phyloP scores from a whole-genome alignment of 2,797 vertebrate genomes.

The Synanceia verrucosa region DNA sequence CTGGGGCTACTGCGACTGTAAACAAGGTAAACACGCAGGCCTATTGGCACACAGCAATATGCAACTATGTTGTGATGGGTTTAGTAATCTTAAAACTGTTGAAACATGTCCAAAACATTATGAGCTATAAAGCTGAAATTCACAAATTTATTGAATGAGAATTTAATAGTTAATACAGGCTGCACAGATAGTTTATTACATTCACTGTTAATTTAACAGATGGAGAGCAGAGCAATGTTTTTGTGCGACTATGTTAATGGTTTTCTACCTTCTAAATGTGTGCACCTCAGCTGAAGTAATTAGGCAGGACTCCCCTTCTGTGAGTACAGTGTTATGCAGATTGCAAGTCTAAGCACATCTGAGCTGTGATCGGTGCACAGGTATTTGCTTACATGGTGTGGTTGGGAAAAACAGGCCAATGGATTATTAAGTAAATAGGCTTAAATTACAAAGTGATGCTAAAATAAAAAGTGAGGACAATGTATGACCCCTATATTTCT shows the following conservation, averaged over 20 bases:
- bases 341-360: constrained; percentile 50
- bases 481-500: not conserved
- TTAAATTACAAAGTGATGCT: not conserved
- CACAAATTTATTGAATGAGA: not conserved
- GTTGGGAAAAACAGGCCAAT: not conserved
- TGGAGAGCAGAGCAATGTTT: not conserved
- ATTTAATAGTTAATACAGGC: not conserved
- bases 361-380: not conserved
- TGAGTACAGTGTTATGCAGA: constrained; percentile 3
- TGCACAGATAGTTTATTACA: not conserved
- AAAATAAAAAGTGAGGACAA: not conserved
- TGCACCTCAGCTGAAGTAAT: constrained; percentile 8
- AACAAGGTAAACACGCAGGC: constrained; percentile 84
- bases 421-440: not conserved
- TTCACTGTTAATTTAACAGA: not conserved
- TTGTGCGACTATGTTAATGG: not conserved
- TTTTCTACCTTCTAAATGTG: not conserved
- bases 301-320: constrained; percentile 22
- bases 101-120: not conserved
- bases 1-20: constrained; percentile 90
- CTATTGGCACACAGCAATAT: not conserved
- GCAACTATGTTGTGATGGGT: not conserved
- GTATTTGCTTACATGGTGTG: constrained; percentile 8
- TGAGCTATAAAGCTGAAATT: not conserved
- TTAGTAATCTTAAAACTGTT: not conserved